Conservation (phyloP, 2,888 invertebrate species). For the Phytoseiulus persimilis region DNA sequence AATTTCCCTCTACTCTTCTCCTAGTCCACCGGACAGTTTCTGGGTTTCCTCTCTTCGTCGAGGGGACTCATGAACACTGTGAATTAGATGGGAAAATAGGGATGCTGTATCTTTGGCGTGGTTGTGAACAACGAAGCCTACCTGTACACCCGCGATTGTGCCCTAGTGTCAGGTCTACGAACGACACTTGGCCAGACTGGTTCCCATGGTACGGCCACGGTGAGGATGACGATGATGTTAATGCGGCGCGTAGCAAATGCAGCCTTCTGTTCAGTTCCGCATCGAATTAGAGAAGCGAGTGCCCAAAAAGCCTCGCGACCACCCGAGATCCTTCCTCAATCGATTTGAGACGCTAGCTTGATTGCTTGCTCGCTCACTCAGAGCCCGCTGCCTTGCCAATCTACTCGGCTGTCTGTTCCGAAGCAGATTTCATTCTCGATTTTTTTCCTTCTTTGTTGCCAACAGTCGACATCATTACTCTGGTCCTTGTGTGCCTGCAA, state of each 20-base stretch:
- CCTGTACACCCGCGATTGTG: not conserved
- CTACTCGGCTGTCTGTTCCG: not conserved
- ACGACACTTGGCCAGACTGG: not conserved
- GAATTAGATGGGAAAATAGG: too few species aligned
- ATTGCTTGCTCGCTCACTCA: slow-evolving; percentile 18
- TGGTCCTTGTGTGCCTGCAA: not conserved
- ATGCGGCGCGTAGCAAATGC: slow-evolving; percentile 23
- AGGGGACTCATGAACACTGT: not conserved
- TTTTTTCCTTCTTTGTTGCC: not conserved
- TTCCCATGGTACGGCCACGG: not conserved
- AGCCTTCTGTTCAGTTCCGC: slow-evolving; percentile 31
- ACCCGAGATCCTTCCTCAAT: slow-evolving; percentile 9
- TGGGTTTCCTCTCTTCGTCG: not conserved
- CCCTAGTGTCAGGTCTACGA: not conserved
- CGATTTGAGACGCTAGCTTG: slow-evolving; percentile 35
- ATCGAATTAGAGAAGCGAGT: slow-evolving; percentile 14
- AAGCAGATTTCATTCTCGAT: not conserved
- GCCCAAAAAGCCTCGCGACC: slow-evolving; percentile 13
- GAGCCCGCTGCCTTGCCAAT: not conserved
- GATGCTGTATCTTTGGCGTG: too few species aligned
- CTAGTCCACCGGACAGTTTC: not conserved
- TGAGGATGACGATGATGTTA: not conserved
- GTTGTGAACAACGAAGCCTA: not conserved
- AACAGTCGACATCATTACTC: not conserved
- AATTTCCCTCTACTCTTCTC: not conserved